Evolutionary conservation across 2,888 invertebrate species (phyloP), one percentile per base, ranked within the genome.

Genomic region (Sisyra terminalis): DNA sequence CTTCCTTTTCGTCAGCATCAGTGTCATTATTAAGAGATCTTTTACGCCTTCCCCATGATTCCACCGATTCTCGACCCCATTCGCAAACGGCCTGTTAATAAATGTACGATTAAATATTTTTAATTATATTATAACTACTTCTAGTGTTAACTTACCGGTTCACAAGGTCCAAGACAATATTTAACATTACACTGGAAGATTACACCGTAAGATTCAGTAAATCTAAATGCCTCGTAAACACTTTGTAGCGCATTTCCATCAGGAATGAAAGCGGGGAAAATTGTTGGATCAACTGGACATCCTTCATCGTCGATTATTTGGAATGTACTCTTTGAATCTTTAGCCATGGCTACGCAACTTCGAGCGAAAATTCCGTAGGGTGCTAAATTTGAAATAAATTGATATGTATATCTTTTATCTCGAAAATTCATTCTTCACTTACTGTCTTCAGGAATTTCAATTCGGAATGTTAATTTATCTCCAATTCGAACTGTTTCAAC

Each of bases 131-230:
- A 16, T 35, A 17, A n/a, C 6, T 3, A 35, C 15, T 30, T 3
- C 34, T 36, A 13, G 2, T 15, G 24, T 29, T 14, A 16, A 66
- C 76, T 74, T 65, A 87, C 86, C 53, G 92, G 87, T 59, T 92
- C 89, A 57, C 92, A 93, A 50, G 88, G 89, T 57, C 92, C 92
- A 48, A 93, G 73, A 57, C 92, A 93, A 61, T 93, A 93, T 59
- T 92, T 92, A 53, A 93, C 92, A 63, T 93, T 93, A 63, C 92
- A 93, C 60, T 93, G 92, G 78, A 93, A 93, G 60, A 93, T 93
- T 47, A 93, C 92, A 40, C 92, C 92, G 54, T 93, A 93, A 9
- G 90, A 92, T 60, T 93, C 92, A 1, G 92, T 93, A 61, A 93
- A 93, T 57, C 92, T 74, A 71, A 93, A 93, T 1, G 92, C 92